These are phyloP conservation scores for Cardinalis cardinalis DNA, from an alignment of 2,113 vertebrate species.

Conservation along the genomic window DNA sequence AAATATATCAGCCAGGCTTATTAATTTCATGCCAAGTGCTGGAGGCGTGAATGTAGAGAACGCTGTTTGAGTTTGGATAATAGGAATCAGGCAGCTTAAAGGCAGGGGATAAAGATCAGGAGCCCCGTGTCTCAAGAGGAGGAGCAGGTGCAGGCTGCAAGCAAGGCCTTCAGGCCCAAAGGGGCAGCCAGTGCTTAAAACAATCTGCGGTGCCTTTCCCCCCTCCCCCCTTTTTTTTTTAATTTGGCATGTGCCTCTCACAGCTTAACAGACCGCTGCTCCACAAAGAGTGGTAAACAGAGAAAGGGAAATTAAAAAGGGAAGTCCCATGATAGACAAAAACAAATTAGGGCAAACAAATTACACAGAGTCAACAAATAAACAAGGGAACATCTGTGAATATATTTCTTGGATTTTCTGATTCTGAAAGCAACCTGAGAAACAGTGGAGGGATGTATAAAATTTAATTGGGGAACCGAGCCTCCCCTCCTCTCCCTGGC, in stretches of 20 bases:
- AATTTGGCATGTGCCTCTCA: constrained; percentile 89
- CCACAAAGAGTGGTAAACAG: constrained; percentile 99
- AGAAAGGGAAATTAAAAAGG: constrained; percentile 99
- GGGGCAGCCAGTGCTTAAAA: constrained; percentile 96
- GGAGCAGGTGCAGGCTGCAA: constrained; percentile 98
- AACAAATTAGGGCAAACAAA: constrained; percentile 99
- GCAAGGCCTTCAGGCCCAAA: constrained; percentile 95
- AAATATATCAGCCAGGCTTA: constrained; percentile 91
- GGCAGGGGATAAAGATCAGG: constrained; percentile 95
- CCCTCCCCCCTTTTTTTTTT: constrained; percentile 67
- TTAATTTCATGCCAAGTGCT: constrained; percentile 91
- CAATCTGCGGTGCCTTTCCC: constrained; percentile 86
- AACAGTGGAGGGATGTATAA: constrained; percentile 67
- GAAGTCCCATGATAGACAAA: constrained; percentile 95
- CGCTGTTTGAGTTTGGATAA: constrained; percentile 91
- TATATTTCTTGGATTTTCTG: constrained; percentile 88
- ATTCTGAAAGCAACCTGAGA: constrained; percentile 78
- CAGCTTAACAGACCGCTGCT: constrained; percentile 97
- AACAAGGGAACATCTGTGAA: constrained; percentile 98
- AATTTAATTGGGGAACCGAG: constrained; percentile 48
- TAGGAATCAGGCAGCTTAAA: constrained; percentile 90
- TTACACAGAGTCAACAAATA: constrained; percentile 99
- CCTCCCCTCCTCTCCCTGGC: background rate
- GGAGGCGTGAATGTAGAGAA: constrained; percentile 89
- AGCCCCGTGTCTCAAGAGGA: constrained; percentile 90